These are phyloP conservation scores for Danionella cerebrum DNA, from an alignment of 2,113 vertebrate species.

Conservation along the genomic window DNA sequence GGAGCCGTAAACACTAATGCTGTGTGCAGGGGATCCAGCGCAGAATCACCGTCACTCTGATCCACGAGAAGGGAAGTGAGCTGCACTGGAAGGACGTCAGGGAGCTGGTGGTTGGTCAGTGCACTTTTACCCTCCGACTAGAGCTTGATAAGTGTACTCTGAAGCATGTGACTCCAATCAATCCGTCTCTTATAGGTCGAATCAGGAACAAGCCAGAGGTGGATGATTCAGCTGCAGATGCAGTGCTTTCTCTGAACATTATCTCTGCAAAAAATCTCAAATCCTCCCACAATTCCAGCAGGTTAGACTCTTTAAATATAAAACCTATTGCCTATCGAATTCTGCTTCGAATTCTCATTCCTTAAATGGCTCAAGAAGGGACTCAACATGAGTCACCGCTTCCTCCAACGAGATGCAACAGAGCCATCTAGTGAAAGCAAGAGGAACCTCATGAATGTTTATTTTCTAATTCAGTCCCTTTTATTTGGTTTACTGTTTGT, in stretches of 20 bases:
- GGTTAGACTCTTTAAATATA: slow-evolving; percentile 64
- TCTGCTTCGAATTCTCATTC: too few species aligned
- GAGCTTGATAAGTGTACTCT: too few species aligned
- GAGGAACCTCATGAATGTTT: neutral
- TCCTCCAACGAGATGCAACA: neutral
- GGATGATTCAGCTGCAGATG: slow-evolving; percentile 82
- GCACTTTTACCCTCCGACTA: neutral
- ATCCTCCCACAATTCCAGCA: slow-evolving; percentile 88
- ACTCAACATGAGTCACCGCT: slow-evolving; percentile 3
- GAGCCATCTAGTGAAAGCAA: slow-evolving; percentile 35
- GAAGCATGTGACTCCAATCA: too few species aligned
- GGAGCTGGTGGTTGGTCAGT: slow-evolving; percentile 94
- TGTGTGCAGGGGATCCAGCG: slow-evolving; percentile 85
- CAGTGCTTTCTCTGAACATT: slow-evolving; percentile 91
- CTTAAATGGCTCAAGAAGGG: too few species aligned
- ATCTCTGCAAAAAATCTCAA: slow-evolving; percentile 96
- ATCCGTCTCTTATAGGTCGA: slow-evolving; percentile 66
- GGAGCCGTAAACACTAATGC: slow-evolving; percentile 1
- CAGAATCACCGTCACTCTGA: slow-evolving; percentile 90
- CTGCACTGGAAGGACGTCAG: slow-evolving; percentile 96
- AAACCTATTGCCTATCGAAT: too few species aligned
- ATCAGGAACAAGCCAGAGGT: slow-evolving; percentile 90
- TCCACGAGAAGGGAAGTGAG: slow-evolving; percentile 94
- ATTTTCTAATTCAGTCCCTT: neutral
- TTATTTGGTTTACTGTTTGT: slow-evolving; percentile 23